These are phyloP conservation scores for Bradysia coprophila DNA, from an alignment of 1,140 invertebrate genomes.

Conservation along the genomic window DNA sequence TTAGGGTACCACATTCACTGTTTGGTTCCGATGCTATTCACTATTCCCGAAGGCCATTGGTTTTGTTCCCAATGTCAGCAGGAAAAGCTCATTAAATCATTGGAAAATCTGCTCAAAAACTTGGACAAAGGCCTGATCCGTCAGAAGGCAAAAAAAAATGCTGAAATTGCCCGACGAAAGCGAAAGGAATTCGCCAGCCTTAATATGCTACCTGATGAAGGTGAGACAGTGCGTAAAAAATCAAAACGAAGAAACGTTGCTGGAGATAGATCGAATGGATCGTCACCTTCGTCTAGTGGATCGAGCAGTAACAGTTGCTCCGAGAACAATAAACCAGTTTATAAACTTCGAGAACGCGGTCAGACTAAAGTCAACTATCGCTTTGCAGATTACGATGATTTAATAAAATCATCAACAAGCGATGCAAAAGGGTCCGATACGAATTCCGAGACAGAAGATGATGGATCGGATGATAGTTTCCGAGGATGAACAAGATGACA, in stretches of 20 bases:
- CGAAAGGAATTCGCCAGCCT: no score
- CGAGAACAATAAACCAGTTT: slow-evolving; percentile 52
- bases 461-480: slow-evolving; percentile 73
- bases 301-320: slow-evolving; percentile 28
- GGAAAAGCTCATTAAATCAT: slow-evolving; percentile 46
- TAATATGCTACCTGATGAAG: no score
- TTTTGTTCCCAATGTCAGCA: slow-evolving; percentile 92
- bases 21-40: slow-evolving; percentile 69
- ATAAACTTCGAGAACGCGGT: slow-evolving; percentile 55
- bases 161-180: background rate
- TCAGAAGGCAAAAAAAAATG: slow-evolving; percentile 33
- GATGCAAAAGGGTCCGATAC: slow-evolving; percentile 41
- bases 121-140: slow-evolving; percentile 45
- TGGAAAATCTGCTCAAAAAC: slow-evolving; percentile 38
- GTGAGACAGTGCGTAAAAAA: slow-evolving; percentile 11
- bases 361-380: slow-evolving; percentile 61
- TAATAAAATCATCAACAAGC: slow-evolving; percentile 66
- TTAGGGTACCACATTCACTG: slow-evolving; percentile 89
- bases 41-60: slow-evolving; percentile 94
- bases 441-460: slow-evolving; percentile 40
- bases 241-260: background rate
- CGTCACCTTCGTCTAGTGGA: slow-evolving; percentile 14
- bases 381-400: slow-evolving; percentile 83
- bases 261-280: no score
- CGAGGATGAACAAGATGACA: slow-evolving; percentile 20